These are phyloP conservation scores for Epinotia ramella DNA, from an alignment of 2,888 invertebrate genomes.

Conservation along the genomic window DNA sequence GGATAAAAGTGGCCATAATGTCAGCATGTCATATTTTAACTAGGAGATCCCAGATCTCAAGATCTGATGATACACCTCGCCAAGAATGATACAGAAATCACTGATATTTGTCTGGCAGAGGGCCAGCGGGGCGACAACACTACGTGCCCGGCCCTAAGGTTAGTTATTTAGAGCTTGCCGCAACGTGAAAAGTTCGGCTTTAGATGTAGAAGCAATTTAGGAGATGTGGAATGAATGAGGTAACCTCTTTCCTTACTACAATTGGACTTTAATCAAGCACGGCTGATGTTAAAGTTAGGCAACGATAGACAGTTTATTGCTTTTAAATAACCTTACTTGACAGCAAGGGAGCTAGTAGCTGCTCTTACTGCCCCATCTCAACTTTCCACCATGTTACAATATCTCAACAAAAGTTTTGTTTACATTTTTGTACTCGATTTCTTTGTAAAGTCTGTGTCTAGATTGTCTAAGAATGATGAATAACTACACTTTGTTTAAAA, in stretches of 20 bases:
- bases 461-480: no score
- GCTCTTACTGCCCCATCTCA: no score
- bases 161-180: constrained; percentile 33
- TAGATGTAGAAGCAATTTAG: constrained; percentile 8
- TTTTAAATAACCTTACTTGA: no score
- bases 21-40: background rate
- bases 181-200: constrained; percentile 23
- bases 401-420: background rate
- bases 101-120: constrained; percentile 24
- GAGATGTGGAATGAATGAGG: background rate
- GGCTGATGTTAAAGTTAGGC: background rate
- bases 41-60: background rate
- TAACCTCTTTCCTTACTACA: background rate
- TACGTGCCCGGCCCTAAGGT: constrained; percentile 34
- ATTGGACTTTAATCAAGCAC: background rate
- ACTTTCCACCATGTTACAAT: no score
- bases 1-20: background rate
- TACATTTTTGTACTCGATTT: background rate
- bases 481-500: no score
- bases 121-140: constrained; percentile 27
- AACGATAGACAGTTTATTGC: no score
- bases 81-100: constrained; percentile 27
- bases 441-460: background rate
- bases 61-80: constrained; percentile 15
- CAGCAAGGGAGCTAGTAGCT: no score